These are phyloP conservation scores for Colinus virginianus DNA, from an alignment of 2,113 vertebrate genomes.

Conservation along the genomic window DNA sequence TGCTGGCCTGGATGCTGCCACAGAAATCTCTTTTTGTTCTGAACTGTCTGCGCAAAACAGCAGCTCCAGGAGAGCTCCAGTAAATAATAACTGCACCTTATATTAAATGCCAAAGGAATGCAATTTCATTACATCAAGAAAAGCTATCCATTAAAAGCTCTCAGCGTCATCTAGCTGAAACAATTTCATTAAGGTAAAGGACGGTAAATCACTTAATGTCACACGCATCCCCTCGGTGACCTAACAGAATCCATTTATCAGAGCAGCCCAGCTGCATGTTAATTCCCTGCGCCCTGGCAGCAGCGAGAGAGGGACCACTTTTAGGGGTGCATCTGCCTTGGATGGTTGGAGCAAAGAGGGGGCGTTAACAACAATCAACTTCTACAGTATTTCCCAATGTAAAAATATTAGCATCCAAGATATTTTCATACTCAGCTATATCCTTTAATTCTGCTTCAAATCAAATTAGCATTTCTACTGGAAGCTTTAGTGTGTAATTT, in stretches of 20 bases:
- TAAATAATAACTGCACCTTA: constrained; percentile 90
- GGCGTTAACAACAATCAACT: constrained; percentile 27
- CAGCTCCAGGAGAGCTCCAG: constrained; percentile 80
- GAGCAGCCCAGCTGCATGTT: constrained; percentile 88
- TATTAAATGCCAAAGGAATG: constrained; percentile 91
- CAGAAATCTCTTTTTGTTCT: constrained; percentile 82
- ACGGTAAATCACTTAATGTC: constrained; percentile 96
- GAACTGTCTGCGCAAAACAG: constrained; percentile 75
- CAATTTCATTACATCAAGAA: constrained; percentile 93
- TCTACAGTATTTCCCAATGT: constrained; percentile 4
- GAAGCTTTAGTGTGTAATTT: background rate
- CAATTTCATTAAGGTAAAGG: constrained; percentile 99
- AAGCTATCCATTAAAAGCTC: constrained; percentile 92
- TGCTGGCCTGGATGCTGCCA: constrained; percentile 65
- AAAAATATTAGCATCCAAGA: background rate
- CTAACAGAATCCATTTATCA: constrained; percentile 92
- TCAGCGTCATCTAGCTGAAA: constrained; percentile 92
- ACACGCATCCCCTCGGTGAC: constrained; percentile 88
- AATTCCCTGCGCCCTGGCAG: constrained; percentile 80
- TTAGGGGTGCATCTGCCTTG: background rate
- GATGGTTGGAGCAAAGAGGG: background rate
- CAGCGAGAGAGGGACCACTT: constrained; percentile 46
- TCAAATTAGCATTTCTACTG: background rate
- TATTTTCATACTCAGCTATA: background rate
- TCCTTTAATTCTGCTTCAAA: background rate